phyloP scores from a whole-genome alignment of 2,113 vertebrate species.

The Orientallactaga bullata region DNA sequence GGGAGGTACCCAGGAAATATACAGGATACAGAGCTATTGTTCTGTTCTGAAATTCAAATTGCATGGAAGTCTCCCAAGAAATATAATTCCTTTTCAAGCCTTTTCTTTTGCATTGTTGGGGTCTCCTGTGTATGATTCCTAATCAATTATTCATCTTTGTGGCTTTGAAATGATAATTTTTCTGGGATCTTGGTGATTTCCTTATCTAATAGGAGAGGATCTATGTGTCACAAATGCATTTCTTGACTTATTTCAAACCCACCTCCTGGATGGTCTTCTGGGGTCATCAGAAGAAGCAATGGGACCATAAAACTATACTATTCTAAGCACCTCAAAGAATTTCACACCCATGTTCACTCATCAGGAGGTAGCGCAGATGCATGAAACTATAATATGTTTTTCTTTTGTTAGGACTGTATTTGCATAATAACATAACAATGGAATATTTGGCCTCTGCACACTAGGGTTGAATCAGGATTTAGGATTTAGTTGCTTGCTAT shows the following conservation, averaged over 20 bases:
- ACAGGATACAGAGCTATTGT: not conserved
- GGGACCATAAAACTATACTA: not conserved
- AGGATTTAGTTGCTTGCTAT: not conserved
- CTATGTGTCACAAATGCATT: not conserved
- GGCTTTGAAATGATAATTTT: slow-evolving; percentile 44
- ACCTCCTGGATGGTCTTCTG: not conserved
- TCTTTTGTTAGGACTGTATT: not conserved
- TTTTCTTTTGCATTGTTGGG: not conserved
- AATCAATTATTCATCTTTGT: not conserved
- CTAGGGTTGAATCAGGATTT: not conserved
- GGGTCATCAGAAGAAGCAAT: not conserved
- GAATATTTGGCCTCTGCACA: not conserved
- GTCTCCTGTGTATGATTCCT: not conserved
- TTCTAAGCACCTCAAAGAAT: not conserved
- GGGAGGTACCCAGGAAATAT: too few relatives aligned
- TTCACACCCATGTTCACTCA: not conserved
- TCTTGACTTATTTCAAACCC: not conserved
- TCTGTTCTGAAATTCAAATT: not conserved
- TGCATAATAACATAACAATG: not conserved
- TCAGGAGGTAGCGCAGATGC: not conserved
- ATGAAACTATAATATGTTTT: not conserved
- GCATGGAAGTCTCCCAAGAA: not conserved
- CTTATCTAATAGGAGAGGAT: not conserved
- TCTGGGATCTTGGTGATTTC: not conserved
- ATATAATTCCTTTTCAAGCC: not conserved